Evolutionary conservation across 2,888 invertebrate species (phyloP).

Genomic region (Hecatera dysodea): DNA sequence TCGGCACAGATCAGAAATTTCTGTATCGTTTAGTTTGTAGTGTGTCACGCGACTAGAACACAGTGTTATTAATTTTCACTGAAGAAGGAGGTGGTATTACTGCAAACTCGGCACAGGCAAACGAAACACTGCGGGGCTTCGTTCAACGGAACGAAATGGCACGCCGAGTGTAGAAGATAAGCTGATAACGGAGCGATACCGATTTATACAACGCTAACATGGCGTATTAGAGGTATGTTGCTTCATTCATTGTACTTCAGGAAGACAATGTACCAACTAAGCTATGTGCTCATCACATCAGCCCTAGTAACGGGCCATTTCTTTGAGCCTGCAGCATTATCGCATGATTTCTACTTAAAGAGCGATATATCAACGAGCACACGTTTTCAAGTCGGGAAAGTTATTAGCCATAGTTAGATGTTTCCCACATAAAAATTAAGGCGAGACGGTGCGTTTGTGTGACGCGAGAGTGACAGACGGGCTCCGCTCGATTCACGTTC

Average conservation of each 20-base stretch:
- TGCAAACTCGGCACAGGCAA: conserved; percentile 78
- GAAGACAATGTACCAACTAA: conserved; percentile 25
- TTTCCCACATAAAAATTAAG: conserved; percentile 81
- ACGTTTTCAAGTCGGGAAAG: conserved; percentile 72
- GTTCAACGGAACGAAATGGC: conserved; percentile 83
- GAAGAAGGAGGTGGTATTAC: conserved; percentile 69
- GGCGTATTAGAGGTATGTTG: conserved; percentile 74
- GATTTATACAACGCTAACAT: conserved; percentile 80
- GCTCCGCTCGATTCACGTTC: conserved; percentile 76
- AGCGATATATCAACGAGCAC: conserved; percentile 41
- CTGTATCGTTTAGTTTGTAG: conserved; percentile 59
- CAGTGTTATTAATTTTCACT: conserved; percentile 70
- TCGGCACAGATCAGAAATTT: conserved; percentile 68
- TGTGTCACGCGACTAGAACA: conserved; percentile 73
- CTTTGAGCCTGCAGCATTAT: conserved; percentile 4
- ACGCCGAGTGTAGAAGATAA: conserved; percentile 86
- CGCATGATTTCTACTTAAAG: conserved; percentile 43
- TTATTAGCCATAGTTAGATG: conserved; percentile 70
- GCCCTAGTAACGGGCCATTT: background rate
- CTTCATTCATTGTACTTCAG: conserved; percentile 59
- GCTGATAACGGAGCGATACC: conserved; percentile 88
- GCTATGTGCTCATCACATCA: conserved; percentile 3
- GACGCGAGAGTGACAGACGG: conserved; percentile 79
- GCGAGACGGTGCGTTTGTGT: conserved; percentile 75
- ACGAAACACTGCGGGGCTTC: conserved; percentile 81